Evolutionary conservation across 35 echinoderm and acorn worm genomes (phyloP), one percentile per base, ranked within the genome.

Genomic region (Chiridota heheva): DNA sequence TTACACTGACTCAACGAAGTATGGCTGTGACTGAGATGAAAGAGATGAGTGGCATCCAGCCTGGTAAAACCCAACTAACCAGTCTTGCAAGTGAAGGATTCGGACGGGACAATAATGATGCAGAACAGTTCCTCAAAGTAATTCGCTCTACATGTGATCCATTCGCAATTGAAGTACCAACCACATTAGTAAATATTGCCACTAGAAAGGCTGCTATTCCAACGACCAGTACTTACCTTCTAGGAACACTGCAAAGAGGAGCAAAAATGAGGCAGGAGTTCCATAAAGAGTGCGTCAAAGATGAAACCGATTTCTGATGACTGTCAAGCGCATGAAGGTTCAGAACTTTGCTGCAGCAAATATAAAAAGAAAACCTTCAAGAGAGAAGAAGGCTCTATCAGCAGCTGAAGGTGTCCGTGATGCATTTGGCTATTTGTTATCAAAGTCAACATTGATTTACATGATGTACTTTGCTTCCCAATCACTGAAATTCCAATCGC

Each of bases 11-110:
- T 32, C 68, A 85, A 42, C 13, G 67, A 44, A 73, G 82, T 85
- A 85, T 85, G 67, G 49, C 67, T 85, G 82, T 85, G 44, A 64
- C 77, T 28, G 77, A 81, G 58, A 64, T 81, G 65, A 85, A 73
- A 85, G 82, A 85, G 10, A 72, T 84, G 82, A 72, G 82, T 84
- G 67, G 82, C 36, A 42, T 84, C 24, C 44, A 72, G 82, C 82
- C 32, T 40, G 66, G 82, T 41, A 69, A 84, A 84, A 37, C 63
- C 43, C 82, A 66, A 58, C 45, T 48, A 15, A 84, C 58, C 34
- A 66, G 73, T 47, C 61, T 84, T 40, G 7, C 45, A 58, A 84
- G 29, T 36, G 30, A 2, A 44, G 58, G 82, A 40, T 25, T 84
- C 7, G 82, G 73, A 56, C 72, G 82, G 42, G 82, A 84, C 67